Conservation (phyloP, 2,113 vertebrate species). For the Semnopithecus entellus region DNA sequence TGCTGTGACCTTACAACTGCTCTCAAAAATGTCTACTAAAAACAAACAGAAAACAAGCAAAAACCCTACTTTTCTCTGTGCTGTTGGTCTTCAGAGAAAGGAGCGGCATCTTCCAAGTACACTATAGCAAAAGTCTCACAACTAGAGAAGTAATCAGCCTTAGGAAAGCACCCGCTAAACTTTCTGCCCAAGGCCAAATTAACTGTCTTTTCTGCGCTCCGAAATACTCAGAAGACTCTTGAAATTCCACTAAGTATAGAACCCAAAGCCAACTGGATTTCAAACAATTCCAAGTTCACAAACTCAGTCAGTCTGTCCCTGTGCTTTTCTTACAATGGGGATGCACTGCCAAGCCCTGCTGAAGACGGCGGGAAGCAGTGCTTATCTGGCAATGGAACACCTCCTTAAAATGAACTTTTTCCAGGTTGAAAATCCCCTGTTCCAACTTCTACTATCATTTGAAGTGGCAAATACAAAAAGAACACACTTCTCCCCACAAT, state of each 20-base stretch:
- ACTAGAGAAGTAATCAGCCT: neutral
- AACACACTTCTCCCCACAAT: neutral
- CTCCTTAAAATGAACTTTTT: neutral
- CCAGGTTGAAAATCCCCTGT: neutral
- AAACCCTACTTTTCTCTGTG: neutral
- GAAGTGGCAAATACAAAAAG: neutral
- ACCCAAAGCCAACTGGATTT: neutral
- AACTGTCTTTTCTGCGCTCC: neutral
- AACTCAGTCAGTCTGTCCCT: neutral
- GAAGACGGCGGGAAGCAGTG: rapidly evolving
- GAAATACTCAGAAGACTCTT: neutral
- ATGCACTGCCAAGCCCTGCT: neutral
- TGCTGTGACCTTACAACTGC: neutral
- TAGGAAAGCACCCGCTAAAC: constrained; percentile 1
- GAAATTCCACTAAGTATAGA: neutral
- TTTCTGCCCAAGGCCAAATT: neutral
- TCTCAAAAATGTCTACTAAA: neutral
- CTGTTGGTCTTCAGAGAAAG: neutral
- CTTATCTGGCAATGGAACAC: neutral
- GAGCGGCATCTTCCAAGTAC: neutral
- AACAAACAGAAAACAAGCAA: neutral
- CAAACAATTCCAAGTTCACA: neutral
- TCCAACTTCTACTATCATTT: neutral
- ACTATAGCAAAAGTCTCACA: neutral
- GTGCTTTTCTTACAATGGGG: neutral